Percentiles rank a stretch among this genome's conserved stretches.
Conservation (phyloP, 2,113 vertebrate genomes). For the Muscicapa adusta region DNA sequence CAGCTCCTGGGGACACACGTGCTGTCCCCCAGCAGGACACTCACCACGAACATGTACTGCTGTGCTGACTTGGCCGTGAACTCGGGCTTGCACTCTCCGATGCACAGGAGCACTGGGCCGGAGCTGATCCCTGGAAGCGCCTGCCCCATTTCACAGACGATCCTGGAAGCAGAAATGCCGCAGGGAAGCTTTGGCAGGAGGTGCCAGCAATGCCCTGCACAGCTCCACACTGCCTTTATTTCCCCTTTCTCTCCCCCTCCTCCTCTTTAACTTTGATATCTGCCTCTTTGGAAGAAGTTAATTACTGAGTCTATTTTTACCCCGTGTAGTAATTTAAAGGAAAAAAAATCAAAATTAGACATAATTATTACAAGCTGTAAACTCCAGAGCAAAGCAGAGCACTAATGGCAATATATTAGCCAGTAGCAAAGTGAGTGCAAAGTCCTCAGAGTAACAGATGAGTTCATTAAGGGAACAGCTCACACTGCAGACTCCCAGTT, state of each 20-base stretch:
- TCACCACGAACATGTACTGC: slow-evolving; percentile 92
- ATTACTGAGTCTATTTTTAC: slow-evolving; percentile 59
- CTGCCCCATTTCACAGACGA: slow-evolving; percentile 94
- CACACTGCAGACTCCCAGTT: slow-evolving; percentile 54
- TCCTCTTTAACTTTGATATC: slow-evolving; percentile 20
- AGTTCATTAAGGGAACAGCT: slow-evolving; percentile 66
- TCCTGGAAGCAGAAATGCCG: slow-evolving; percentile 73
- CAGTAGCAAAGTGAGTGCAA: slow-evolving; percentile 33
- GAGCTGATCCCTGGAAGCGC: slow-evolving; percentile 77
- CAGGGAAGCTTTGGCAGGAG: slow-evolving; percentile 4
- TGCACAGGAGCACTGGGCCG: slow-evolving; percentile 89
- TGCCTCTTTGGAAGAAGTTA: slow-evolving; percentile 54
- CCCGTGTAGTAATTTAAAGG: slow-evolving; percentile 43
- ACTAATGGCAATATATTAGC: slow-evolving; percentile 71
- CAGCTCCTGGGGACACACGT: accelerated
- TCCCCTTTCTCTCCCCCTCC: background rate
- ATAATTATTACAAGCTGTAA: slow-evolving; percentile 70
- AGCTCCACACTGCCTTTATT: background rate
- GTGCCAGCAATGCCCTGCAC: background rate
- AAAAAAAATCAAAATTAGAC: slow-evolving; percentile 61
- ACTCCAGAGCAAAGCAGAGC: slow-evolving; percentile 56
- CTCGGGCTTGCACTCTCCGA: slow-evolving; percentile 92
- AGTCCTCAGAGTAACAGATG: slow-evolving; percentile 47
- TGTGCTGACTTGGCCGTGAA: slow-evolving; percentile 88
- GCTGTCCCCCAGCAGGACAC: background rate